Evolutionary conservation across 2,113 vertebrate genomes (phyloP).

Genomic region (Acinonyx jubatus): DNA sequence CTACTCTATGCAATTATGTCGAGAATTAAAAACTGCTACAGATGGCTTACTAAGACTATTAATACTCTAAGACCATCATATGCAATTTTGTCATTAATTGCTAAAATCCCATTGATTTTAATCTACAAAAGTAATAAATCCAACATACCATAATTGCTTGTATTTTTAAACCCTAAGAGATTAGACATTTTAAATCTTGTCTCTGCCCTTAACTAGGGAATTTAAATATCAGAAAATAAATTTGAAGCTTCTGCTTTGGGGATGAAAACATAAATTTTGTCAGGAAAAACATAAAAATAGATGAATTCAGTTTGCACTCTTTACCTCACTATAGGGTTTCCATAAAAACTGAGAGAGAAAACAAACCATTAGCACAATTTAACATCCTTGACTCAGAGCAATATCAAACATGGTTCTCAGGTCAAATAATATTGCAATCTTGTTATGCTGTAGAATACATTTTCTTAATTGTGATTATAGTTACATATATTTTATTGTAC

Average conservation of each 20-base stretch:
- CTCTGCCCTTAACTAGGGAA: conserved; percentile 55
- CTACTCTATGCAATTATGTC: conserved; percentile 62
- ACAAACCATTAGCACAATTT: conserved; percentile 25
- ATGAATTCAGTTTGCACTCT: conserved; percentile 36
- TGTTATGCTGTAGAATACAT: neutral
- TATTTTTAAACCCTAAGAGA: conserved; percentile 72
- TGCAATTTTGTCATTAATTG: conserved; percentile 72
- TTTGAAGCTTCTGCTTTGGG: conserved; percentile 48
- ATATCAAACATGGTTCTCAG: neutral
- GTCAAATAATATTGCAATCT: neutral
- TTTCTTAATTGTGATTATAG: conserved; percentile 32
- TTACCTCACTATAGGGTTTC: conserved; percentile 21
- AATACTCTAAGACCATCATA: conserved; percentile 67
- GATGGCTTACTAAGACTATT: conserved; percentile 73
- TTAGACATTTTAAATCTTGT: conserved; percentile 64
- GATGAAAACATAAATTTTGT: conserved; percentile 52
- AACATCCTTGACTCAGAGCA: neutral
- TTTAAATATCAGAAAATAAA: conserved; percentile 64
- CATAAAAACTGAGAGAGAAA: conserved; percentile 27
- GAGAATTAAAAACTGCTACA: conserved; percentile 71
- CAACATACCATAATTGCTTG: conserved; percentile 66
- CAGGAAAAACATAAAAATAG: conserved; percentile 44
- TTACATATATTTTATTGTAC: neutral
- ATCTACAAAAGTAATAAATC: conserved; percentile 75
- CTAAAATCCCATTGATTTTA: conserved; percentile 75